These are phyloP conservation scores for Pantherophis guttatus DNA, from an alignment of 2,113 vertebrate species.

Conservation along the genomic window DNA sequence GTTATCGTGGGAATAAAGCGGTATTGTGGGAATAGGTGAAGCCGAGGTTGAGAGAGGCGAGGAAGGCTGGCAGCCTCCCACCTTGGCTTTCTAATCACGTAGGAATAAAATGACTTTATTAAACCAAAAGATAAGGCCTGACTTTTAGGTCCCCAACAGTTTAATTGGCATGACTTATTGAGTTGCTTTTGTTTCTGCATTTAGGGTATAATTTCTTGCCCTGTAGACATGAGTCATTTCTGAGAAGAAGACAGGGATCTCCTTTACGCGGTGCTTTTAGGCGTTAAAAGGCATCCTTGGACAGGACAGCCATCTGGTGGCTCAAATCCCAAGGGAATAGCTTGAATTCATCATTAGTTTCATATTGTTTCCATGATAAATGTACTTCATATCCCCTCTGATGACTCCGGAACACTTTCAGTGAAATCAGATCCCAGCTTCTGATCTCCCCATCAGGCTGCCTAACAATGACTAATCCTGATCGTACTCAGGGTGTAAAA, in stretches of 20 bases:
- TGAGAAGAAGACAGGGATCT: neutral
- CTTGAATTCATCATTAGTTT: neutral
- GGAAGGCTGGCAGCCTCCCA: neutral
- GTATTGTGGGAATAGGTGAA: neutral
- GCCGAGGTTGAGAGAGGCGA: neutral
- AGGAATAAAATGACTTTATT: neutral
- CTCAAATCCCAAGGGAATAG: neutral
- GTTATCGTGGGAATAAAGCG: neutral
- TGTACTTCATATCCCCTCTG: neutral
- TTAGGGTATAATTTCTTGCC: neutral
- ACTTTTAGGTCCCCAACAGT: neutral
- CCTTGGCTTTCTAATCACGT: neutral
- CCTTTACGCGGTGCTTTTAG: neutral
- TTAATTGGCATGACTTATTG: neutral
- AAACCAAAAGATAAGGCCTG: neutral
- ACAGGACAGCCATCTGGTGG: neutral
- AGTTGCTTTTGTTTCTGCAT: neutral
- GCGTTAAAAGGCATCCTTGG: neutral
- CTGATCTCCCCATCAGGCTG: neutral
- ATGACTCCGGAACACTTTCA: neutral
- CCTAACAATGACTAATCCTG: no score
- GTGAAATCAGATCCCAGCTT: neutral
- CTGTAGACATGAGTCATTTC: neutral
- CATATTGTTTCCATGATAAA: neutral
- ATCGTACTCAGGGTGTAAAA: no score